Base-by-base conservation (phyloP, 2,888 invertebrate genomes). In the Mermis nigrescens region DNA sequence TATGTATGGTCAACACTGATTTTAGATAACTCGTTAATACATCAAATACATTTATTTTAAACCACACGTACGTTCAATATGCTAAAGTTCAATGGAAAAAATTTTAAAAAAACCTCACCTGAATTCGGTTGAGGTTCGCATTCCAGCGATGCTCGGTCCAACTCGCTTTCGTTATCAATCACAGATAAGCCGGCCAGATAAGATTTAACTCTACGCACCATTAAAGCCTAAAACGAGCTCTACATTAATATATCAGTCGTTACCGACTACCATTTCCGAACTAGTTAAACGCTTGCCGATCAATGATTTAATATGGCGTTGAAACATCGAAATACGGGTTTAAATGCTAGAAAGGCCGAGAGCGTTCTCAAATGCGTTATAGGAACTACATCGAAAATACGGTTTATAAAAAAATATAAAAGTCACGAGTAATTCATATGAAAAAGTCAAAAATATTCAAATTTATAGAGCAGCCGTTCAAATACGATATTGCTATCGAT, bases 191-290 rank as follows among this genome's bases (percentile, higher is more conserved):
- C 85, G 65, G 85, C 84, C 61, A 98, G 79, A 76, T 98, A 98
- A 1, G 94, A 86, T 74, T 94, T 91, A 2, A 95, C 94, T 60
- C 92, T 80, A 31, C 94, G 81, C 59, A 92, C 91, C 95, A 95
- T 95, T 77, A 94, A 90, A 32, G 94, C 91, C 76, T 78, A 63
- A 26, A 62, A 46, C 2, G n/a, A 27, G 26, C n/a, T n/a, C n/a
- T n/a, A n/a, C n/a, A n/a, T n/a, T n/a, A n/a, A n/a, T n/a, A n/a
- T n/a, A n/a, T n/a, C n/a, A n/a, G n/a, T n/a, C n/a, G n/a, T 15
- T 45, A n/a, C n/a, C n/a, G n/a, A 45, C n/a, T 45, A 15, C 12
- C 12, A 45, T 15, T 45, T 45, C 12, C 12, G 12, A 45, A 45
- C 12, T 45, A n/a, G 12, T 45, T 45, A 15, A 45, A 45, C 12